Base-by-base conservation (phyloP, 2,113 vertebrate species). In the Sinocyclocheilus anshuiensis region DNA sequence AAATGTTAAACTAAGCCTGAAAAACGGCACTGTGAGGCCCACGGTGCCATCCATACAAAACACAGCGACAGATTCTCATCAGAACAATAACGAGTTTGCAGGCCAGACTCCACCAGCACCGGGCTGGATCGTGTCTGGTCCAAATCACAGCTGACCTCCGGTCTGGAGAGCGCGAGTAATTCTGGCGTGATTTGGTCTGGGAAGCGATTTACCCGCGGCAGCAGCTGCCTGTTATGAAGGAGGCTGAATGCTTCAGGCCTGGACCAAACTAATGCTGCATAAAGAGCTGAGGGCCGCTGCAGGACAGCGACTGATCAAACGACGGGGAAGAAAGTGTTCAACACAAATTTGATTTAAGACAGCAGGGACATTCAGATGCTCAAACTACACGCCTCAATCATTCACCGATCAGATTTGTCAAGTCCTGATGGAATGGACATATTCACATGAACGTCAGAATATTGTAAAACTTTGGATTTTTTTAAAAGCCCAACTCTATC, bases 101-200 rank as follows among this genome's bases (percentile, higher is more conserved):
- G 29, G 11, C 36, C 39, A 42, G 22, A 18, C 57, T 81, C 57
- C 36, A 9, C n/a, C 13, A 39, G 78, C 59, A 77, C n/a, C 20
- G 9, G 16, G 12, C 22, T 22, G 36, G 48, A 33, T 75, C 50
- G 13, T 16, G 36, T 18, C 15, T 74, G 36, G 57, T 45, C 22
- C 24, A 33, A 63, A 63, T 63, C 83, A 13, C 72, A 77, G 72
- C 82, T 26, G 82, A 84, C 22, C 82, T 36, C 15, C 11, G 42
- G 15, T 29, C 61, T 57, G 33, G 55, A n/a, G 53, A 84, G 50
- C 50, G 42, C 13, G 11, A 74, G 71, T 36, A 59, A 80, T 80
- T 42, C 20, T 16, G 16, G 24, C 63, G 18, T 55, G 57, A 63
- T 84, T 77, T 50, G 39, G 39, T 84, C 39, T 29, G 75, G 81